phyloP scores from a whole-genome alignment of 1,140 invertebrate species.

The Drosophila santomea region DNA sequence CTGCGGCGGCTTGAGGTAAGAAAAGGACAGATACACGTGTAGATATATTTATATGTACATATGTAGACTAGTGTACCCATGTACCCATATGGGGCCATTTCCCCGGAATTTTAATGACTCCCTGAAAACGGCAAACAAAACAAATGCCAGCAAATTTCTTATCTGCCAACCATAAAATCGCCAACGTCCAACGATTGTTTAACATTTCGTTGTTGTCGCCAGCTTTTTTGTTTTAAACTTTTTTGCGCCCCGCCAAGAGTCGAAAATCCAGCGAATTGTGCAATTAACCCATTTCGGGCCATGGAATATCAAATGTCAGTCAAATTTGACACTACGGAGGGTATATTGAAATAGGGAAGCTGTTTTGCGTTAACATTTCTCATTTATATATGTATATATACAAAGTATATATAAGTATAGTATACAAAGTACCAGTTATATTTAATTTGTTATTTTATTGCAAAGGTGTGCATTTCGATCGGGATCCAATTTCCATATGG shows the following conservation, averaged over 20 bases:
- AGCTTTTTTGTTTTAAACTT: slow-evolving; percentile 4
- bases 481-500: too few species aligned
- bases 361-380: neutral
- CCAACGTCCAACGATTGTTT: slow-evolving; percentile 51
- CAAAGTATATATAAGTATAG: too few species aligned
- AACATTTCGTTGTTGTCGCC: slow-evolving; percentile 42
- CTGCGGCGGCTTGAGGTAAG: slow-evolving; percentile 72
- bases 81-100: slow-evolving; percentile 33
- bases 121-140: slow-evolving; percentile 41
- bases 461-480: too few species aligned
- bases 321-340: neutral
- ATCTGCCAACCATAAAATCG: slow-evolving; percentile 50
- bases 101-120: slow-evolving; percentile 55
- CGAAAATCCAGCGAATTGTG: slow-evolving; percentile 34
- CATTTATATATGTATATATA: neutral
- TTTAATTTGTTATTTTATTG: too few species aligned
- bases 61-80: slow-evolving; percentile 1
- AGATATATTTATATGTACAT: neutral
- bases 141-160: slow-evolving; percentile 50
- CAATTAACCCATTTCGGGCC: slow-evolving; percentile 43
- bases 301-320: slow-evolving; percentile 25
- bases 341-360: neutral
- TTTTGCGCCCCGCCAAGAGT: slow-evolving; percentile 14
- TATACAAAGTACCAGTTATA: too few species aligned
- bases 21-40: neutral